Conservation (phyloP, 2,888 invertebrate species). For the Trichopria drosophilae region DNA sequence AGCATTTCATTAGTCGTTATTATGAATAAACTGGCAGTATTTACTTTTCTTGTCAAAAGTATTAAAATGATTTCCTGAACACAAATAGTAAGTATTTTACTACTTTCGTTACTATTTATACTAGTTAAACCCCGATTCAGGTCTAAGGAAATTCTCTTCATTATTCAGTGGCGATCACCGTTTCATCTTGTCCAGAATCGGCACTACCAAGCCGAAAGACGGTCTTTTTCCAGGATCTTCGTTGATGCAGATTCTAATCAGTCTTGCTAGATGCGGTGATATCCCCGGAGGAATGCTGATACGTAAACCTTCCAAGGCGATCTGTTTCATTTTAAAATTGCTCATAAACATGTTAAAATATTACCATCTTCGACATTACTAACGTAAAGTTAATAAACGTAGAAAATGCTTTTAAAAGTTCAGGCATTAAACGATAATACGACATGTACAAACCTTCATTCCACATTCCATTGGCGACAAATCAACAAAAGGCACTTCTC, state of each 20-base stretch:
- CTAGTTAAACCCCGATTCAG: neutral
- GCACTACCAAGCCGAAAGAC: constrained; percentile 97
- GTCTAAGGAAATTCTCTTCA: constrained; percentile 2
- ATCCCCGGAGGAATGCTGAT: constrained; percentile 95
- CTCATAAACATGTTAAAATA: constrained; percentile 3
- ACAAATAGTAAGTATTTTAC: no score
- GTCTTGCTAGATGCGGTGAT: constrained; percentile 87
- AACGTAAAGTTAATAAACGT: constrained; percentile 3
- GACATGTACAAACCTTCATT: constrained; percentile 73
- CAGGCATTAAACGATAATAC: neutral
- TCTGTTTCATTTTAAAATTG: no score
- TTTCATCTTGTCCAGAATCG: constrained; percentile 98
- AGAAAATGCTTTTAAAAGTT: constrained; percentile 5
- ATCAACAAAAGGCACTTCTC: constrained; percentile 92
- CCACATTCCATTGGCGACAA: constrained; percentile 95
- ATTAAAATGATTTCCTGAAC: no score
- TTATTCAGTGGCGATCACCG: constrained; percentile 60
- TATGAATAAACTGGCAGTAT: no score
- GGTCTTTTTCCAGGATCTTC: constrained; percentile 99
- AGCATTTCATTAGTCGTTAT: no score
- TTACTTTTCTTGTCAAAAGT: no score
- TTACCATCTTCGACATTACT: neutral
- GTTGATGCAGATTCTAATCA: constrained; percentile 98
- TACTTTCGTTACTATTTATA: no score
- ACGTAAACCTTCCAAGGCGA: constrained; percentile 92